phyloP scores from a whole-genome alignment of 2,888 invertebrate genomes.

The Pammene fasciana region DNA sequence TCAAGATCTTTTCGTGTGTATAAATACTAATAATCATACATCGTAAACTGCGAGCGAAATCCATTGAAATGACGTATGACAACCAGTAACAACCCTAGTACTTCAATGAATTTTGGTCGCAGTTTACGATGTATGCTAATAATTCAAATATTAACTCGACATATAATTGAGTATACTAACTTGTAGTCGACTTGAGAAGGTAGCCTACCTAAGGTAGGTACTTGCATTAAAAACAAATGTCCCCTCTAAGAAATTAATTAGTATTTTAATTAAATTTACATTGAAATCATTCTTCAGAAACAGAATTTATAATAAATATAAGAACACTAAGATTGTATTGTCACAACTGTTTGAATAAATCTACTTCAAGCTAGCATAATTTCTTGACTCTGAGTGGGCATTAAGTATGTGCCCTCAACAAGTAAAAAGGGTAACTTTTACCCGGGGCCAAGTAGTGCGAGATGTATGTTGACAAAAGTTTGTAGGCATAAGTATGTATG shows the following conservation, averaged over 20 bases:
- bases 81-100: too few relatives aligned
- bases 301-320: neutral
- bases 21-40: too few relatives aligned
- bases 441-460: conserved; percentile 39
- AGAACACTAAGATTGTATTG: conserved; percentile 6
- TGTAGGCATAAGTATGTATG: conserved; percentile 46
- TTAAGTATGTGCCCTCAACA: conserved; percentile 36
- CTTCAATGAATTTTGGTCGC: too few relatives aligned
- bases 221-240: neutral
- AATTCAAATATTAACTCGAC: neutral
- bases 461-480: conserved; percentile 41
- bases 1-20: conserved; percentile 22
- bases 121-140: too few relatives aligned
- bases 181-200: neutral
- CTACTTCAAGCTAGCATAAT: conserved; percentile 22
- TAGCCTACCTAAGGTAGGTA: too few relatives aligned
- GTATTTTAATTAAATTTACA: neutral
- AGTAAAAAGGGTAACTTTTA: conserved; percentile 39
- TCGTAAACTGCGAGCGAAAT: too few relatives aligned
- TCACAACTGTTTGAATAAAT: conserved; percentile 29
- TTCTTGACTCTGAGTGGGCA: conserved; percentile 31
- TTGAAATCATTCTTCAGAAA: conserved; percentile 9
- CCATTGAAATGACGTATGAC: too few relatives aligned
- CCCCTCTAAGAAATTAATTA: neutral
- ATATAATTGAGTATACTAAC: neutral